Conservation (phyloP, 2,888 invertebrate species). For the Luffia ferchaultella region DNA sequence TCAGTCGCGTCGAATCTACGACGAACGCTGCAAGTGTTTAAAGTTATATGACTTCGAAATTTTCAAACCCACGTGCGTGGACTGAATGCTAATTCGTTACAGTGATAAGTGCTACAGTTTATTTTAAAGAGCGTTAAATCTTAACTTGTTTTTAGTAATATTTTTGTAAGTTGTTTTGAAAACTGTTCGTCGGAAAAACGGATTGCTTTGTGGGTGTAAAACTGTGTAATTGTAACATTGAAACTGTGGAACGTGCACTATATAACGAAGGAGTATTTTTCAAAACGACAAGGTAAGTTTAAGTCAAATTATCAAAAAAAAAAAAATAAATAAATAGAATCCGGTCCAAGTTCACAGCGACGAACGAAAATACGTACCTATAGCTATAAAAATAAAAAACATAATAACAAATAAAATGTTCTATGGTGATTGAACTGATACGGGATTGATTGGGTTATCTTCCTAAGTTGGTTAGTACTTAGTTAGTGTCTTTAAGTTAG, state of each 20-base stretch:
- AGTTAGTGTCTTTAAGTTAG: too few species aligned
- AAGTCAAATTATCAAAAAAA: too few species aligned
- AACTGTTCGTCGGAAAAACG: neutral
- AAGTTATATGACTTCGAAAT: conserved; percentile 20
- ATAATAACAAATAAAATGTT: too few species aligned
- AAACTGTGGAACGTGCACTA: neutral
- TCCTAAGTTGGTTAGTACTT: too few species aligned
- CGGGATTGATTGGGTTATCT: too few species aligned
- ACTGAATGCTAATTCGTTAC: conserved; percentile 36
- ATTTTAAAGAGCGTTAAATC: neutral
- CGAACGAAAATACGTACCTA: too few species aligned
- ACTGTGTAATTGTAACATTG: neutral
- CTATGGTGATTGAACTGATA: too few species aligned
- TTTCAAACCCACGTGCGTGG: conserved; percentile 40
- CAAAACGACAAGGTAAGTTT: neutral
- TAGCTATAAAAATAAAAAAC: too few species aligned
- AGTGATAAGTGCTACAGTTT: conserved; percentile 37
- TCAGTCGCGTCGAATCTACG: conserved; percentile 55
- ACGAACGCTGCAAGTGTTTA: conserved; percentile 50
- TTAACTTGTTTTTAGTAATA: neutral
- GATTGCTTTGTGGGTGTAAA: neutral
- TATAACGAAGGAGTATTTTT: neutral
- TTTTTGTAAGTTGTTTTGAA: neutral
- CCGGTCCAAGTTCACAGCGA: too few species aligned
- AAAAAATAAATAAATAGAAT: too few species aligned